These are phyloP conservation scores for Leptobrachium ailaonicum DNA, from an alignment of 2,113 vertebrate species.

Conservation along the genomic window DNA sequence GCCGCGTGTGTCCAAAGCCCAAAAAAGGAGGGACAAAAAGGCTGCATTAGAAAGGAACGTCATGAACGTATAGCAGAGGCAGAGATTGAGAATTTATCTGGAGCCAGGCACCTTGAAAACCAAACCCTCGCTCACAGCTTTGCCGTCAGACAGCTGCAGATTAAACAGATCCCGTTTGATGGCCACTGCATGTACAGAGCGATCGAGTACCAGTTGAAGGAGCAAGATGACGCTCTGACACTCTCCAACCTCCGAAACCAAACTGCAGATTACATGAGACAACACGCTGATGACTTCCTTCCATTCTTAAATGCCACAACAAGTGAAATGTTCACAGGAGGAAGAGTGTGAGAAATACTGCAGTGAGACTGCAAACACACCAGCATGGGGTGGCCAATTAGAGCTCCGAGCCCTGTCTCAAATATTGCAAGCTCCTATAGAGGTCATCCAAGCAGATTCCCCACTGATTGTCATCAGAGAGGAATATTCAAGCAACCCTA, in stretches of 20 bases:
- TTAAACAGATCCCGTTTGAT: constrained; percentile 91
- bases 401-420: constrained; percentile 92
- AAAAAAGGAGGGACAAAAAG: constrained; percentile 97
- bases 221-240: constrained; percentile 57
- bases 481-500: constrained; percentile 75
- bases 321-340: constrained; percentile 83
- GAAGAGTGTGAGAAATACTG: constrained; percentile 97
- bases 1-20: constrained; percentile 85
- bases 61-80: constrained; percentile 94
- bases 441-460: constrained; percentile 92
- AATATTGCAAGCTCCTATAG: constrained; percentile 82
- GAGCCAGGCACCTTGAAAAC: constrained; percentile 86
- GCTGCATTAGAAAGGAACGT: constrained; percentile 87
- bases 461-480: constrained; percentile 85
- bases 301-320: constrained; percentile 89
- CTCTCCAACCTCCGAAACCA: constrained; percentile 76
- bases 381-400: constrained; percentile 94
- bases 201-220: constrained; percentile 85
- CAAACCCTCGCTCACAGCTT: constrained; percentile 82
- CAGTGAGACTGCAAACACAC: constrained; percentile 84
- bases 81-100: constrained; percentile 87
- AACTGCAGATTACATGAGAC: constrained; percentile 86
- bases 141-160: constrained; percentile 77
- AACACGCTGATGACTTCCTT: constrained; percentile 83
- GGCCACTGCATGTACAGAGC: constrained; percentile 97